phyloP scores from a whole-genome alignment of 2,113 vertebrate genomes.

The Pollachius pollachius region DNA sequence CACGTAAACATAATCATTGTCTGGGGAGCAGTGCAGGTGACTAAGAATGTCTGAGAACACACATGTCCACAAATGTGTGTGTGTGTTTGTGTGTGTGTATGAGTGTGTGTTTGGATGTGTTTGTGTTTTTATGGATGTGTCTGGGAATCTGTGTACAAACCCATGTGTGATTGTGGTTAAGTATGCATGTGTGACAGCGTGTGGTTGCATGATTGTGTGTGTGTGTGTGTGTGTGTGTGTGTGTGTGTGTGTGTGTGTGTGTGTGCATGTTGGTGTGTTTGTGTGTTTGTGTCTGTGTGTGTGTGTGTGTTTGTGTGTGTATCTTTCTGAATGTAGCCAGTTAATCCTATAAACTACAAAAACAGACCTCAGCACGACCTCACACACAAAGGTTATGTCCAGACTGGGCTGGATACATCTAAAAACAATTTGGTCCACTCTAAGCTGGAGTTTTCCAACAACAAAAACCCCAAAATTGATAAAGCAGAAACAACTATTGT shows the following conservation, averaged over 20 bases:
- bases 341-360: slow-evolving; percentile 62
- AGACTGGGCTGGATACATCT: no score
- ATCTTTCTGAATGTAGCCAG: slow-evolving; percentile 21
- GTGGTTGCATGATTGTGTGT: slow-evolving; percentile 17
- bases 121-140: not conserved
- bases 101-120: not conserved
- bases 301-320: not conserved
- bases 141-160: not conserved
- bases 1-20: no score
- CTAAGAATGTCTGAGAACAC: slow-evolving; percentile 38
- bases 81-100: not conserved
- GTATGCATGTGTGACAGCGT: slow-evolving; percentile 13
- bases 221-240: not conserved
- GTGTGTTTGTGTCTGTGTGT: not conserved
- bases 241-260: not conserved
- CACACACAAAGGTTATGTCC: no score
- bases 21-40: slow-evolving; percentile 66
- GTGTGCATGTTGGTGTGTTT: not conserved
- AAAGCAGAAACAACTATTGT: no score
- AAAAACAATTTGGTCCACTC: no score
- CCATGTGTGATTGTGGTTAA: not conserved
- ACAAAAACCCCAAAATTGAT: slow-evolving; percentile 5
- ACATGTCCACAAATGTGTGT: not conserved
- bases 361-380: slow-evolving; percentile 36
- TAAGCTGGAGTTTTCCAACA: no score